Percentiles rank a stretch among this genome's conserved stretches.
These are phyloP conservation scores for Trachelus iudaicus DNA, from an alignment of 2,888 invertebrate species.

Conservation along the genomic window DNA sequence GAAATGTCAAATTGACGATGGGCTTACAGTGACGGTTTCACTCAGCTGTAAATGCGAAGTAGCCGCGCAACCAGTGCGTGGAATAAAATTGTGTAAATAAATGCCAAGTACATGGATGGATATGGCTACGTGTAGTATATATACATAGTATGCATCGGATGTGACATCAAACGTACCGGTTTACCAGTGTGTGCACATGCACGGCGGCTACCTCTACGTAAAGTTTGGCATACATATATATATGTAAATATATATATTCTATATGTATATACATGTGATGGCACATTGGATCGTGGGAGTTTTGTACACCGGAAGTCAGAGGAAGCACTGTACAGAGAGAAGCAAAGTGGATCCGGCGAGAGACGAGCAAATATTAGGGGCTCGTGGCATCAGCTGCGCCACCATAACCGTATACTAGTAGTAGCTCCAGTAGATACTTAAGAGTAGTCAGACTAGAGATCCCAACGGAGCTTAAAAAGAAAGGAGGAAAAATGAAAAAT, in stretches of 20 bases:
- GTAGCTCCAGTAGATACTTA: neutral
- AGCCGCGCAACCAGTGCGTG: constrained; percentile 3
- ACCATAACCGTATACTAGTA: constrained; percentile 15
- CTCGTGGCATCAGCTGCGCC: constrained; percentile 30
- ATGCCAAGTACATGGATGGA: neutral
- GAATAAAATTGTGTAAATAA: neutral
- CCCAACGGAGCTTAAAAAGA: neutral
- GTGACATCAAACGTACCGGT: neutral
- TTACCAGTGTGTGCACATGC: neutral
- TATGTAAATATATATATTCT: neutral
- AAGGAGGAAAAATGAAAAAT: neutral
- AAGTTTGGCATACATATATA: constrained; percentile 12
- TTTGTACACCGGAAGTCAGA: constrained; percentile 22
- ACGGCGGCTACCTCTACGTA: neutral
- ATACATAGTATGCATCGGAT: neutral
- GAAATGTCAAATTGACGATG: neutral
- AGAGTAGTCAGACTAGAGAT: neutral
- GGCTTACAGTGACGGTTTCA: neutral
- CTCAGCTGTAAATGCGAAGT: constrained; percentile 9
- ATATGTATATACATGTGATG: neutral
- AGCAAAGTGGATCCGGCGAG: constrained; percentile 34
- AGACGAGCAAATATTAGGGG: constrained; percentile 42
- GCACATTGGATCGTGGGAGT: constrained; percentile 25
- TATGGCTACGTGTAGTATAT: neutral
- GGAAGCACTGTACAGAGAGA: neutral